Evolutionary conservation across 2,113 vertebrate species (phyloP), one percentile per base, ranked within the genome.

Genomic region (Mola mola): DNA sequence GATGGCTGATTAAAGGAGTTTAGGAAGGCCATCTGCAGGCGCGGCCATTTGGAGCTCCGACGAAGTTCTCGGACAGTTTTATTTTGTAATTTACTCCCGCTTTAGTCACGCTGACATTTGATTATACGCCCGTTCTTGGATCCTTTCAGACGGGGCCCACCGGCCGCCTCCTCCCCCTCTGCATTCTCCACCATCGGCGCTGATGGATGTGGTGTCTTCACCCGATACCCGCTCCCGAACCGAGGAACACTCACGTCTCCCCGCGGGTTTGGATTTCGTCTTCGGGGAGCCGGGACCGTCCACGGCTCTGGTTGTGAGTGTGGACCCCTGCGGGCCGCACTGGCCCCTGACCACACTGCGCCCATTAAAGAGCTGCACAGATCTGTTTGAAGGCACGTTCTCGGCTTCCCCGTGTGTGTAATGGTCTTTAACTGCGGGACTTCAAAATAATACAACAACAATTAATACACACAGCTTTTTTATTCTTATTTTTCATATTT

Each of bases 101-200:
- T 66, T 72, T 69, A 49, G 82, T 59, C 74, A 31, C 31, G 15
- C 74, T 64, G 82, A 74, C 74, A 82, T 88, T 72, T 66, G 77
- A 87, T 89, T 89, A 85, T 76, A 83, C 61, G 81, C 67, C 47
- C 72, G 21, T 61, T 83, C 75, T 83, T 68, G 65, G 82, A 83
- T 85, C 78, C 84, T 71, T 77, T 78, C 25, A 25, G 49, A 75
- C 66, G 20, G 70, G 46, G 62, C 58, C 70, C 65, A 77, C 74
- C 17, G 66, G 60, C 66, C 51, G 50, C 51, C 46, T 61, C 41
- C 58, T 12, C 0, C 4, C 50, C 61, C 38, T 17, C 62, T 43
- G 64, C 29, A 16, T 75, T 69, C 62, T 81, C 76, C 85, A 75
- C 76, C 85, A 75, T 79, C 62, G 72, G 55, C 53, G 15, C 41